Evolutionary conservation across 2,113 vertebrate genomes (phyloP).

Genomic region (human (Homo sapiens)): DNA sequence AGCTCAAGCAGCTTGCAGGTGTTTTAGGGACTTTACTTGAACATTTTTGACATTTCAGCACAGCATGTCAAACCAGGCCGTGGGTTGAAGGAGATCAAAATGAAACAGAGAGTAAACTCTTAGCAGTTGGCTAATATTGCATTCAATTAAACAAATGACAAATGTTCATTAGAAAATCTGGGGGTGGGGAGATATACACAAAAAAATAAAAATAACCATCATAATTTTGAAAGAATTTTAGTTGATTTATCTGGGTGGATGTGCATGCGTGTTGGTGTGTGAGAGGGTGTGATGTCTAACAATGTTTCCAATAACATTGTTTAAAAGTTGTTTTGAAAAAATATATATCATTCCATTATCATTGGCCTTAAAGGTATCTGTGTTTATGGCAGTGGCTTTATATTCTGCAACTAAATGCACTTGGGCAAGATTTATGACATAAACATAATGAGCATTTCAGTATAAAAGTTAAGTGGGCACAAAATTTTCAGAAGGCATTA

Average conservation of each 20-base stretch:
- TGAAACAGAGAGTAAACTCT: not conserved
- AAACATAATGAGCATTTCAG: not conserved
- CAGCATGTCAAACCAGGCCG: not conserved
- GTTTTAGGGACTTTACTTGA: not conserved
- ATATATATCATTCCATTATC: not conserved
- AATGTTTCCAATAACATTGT: not conserved
- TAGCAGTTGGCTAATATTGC: slow-evolving; percentile 29
- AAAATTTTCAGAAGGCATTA: slow-evolving; percentile 25
- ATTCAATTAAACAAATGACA: slow-evolving; percentile 59
- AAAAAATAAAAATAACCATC: not conserved
- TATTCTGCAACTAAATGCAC: slow-evolving; percentile 7
- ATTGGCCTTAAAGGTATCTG: not conserved
- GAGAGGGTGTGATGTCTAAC: not conserved
- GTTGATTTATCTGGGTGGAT: not conserved
- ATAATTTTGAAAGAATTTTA: not conserved
- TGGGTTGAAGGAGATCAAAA: slow-evolving; percentile 46
- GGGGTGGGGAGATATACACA: not conserved
- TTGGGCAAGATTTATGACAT: slow-evolving; percentile 11
- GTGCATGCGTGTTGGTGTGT: too few relatives aligned
- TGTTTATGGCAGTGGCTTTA: slow-evolving; percentile 29
- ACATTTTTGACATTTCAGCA: slow-evolving; percentile 55
- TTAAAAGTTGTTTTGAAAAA: slow-evolving; percentile 33
- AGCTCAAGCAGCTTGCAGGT: slow-evolving; percentile 53
- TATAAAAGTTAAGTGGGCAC: slow-evolving; percentile 24
- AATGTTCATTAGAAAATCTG: not conserved